Evolutionary conservation across 2,113 vertebrate genomes (phyloP).

Genomic region (Macroglossus sobrinus): DNA sequence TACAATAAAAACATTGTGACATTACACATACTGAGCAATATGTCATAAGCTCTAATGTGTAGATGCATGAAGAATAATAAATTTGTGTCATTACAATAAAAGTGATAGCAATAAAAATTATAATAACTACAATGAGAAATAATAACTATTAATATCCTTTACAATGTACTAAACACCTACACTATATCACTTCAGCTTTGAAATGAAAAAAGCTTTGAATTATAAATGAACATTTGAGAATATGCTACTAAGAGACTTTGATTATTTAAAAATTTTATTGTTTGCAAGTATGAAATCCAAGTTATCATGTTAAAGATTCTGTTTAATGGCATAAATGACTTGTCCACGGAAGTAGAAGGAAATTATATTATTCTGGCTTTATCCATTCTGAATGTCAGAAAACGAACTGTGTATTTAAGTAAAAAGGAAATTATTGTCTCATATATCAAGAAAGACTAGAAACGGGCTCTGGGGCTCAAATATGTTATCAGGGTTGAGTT

Average conservation of each 20-base stretch:
- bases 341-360: no score
- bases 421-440: not conserved
- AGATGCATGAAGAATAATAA: not conserved
- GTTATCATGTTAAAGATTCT: not conserved
- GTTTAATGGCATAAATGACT: not conserved
- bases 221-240: not conserved
- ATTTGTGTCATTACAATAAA: not conserved
- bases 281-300: not conserved
- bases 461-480: not conserved
- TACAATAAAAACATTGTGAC: not conserved
- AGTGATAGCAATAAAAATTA: not conserved
- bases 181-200: not conserved
- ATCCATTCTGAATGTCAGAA: not conserved
- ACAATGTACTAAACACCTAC: not conserved
- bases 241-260: not conserved
- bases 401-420: not conserved
- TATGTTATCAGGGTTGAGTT: not conserved
- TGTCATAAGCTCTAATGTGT: not conserved
- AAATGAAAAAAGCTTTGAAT: not conserved
- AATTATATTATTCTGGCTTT: not conserved
- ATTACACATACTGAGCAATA: not conserved
- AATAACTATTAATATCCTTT: not conserved
- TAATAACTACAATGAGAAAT: not conserved
- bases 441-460: not conserved
- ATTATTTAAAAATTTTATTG: not conserved